A percentile compares a stretch with the other conserved stretches of the same genome.
These are phyloP conservation scores for Megalonaias nervosa DNA, from an alignment of 1,140 invertebrate genomes.

Conservation along the genomic window DNA sequence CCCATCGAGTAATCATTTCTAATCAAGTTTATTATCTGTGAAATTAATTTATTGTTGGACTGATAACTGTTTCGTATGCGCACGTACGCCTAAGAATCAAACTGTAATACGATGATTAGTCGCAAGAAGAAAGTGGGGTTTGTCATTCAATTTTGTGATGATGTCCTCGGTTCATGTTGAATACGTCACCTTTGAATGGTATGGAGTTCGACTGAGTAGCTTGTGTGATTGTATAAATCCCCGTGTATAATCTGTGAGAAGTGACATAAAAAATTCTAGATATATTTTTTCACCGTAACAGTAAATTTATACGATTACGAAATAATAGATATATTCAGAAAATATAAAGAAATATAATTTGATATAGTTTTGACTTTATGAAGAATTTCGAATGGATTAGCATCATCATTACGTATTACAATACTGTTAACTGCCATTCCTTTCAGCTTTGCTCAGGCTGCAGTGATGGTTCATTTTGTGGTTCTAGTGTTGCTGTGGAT, in stretches of 20 bases:
- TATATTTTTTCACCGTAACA: too few relatives aligned
- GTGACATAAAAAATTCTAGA: too few relatives aligned
- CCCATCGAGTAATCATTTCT: slow-evolving; percentile 78
- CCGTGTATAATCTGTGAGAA: too few relatives aligned
- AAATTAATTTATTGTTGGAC: background rate
- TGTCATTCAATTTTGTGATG: background rate
- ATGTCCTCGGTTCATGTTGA: background rate
- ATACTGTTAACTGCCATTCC: background rate
- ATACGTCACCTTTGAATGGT: background rate
- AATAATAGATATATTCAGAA: too few relatives aligned
- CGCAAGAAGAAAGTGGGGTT: background rate
- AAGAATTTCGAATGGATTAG: too few relatives aligned
- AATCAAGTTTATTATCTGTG: background rate
- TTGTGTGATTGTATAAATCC: too few relatives aligned
- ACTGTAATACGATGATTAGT: background rate
- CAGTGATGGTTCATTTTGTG: slow-evolving; percentile 84
- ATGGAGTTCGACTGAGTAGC: too few relatives aligned
- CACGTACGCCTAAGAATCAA: background rate
- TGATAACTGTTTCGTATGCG: background rate
- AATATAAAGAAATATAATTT: too few relatives aligned
- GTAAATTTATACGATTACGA: too few relatives aligned
- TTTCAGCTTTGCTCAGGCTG: slow-evolving; percentile 79
- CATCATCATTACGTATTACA: too few relatives aligned
- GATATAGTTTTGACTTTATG: too few relatives aligned
- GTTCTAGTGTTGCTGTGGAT: slow-evolving; percentile 89